phyloP scores from a whole-genome alignment of 2,797 vertebrate species.

The Sebastes hopkinsi region DNA sequence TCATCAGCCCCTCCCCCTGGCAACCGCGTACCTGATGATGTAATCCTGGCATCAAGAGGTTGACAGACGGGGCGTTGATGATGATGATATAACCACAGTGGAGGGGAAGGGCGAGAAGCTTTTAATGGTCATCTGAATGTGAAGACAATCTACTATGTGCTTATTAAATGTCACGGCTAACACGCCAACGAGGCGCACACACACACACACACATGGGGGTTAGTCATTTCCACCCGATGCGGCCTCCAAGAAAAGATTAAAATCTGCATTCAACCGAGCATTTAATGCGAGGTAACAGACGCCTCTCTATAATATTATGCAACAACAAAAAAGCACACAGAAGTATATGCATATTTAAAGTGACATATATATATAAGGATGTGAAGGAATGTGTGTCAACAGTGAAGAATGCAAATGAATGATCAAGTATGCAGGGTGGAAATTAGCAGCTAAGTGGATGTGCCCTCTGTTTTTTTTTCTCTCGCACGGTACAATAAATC shows the following conservation, averaged over 20 bases:
- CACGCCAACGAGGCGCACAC: neutral
- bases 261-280: conserved; percentile 2
- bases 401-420: conserved; percentile 5
- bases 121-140: conserved; percentile 11
- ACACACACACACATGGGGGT: neutral
- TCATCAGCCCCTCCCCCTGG: conserved; percentile 35
- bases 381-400: neutral
- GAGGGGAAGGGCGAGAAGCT: conserved; percentile 16
- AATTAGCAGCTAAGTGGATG: neutral
- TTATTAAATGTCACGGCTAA: neutral
- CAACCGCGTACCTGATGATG: conserved; percentile 50
- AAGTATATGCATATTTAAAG: neutral
- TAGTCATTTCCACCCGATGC: conserved; percentile 3
- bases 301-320: neutral
- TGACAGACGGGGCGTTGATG: conserved; percentile 33
- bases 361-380: neutral
- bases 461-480: neutral
- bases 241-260: conserved; percentile 1
- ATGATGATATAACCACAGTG: conserved; percentile 57
- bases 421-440: neutral
- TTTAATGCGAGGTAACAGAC: neutral
- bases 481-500: conserved; percentile 18
- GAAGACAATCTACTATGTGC: neutral
- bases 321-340: neutral
- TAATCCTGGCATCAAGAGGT: conserved; percentile 40